Conservation (phyloP, 2,888 invertebrate species). For the Calameuta filiformis region DNA sequence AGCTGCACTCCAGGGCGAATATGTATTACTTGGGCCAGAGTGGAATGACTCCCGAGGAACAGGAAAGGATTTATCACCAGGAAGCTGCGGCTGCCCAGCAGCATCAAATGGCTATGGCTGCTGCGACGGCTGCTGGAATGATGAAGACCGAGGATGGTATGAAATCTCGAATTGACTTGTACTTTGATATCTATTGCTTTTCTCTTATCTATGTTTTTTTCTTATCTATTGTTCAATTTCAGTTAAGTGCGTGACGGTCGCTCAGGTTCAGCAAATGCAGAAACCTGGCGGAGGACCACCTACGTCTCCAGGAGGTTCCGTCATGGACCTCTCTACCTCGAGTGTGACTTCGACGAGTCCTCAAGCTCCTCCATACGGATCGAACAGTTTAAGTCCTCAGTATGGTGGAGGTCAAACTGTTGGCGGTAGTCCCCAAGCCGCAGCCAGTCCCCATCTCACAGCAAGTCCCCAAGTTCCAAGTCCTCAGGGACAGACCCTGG, state of each 20-base stretch:
- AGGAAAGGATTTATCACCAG: conserved; percentile 73
- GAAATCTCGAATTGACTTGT: not conserved
- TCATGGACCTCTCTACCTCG: conserved; percentile 88
- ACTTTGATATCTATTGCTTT: not conserved
- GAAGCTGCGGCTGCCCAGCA: conserved; percentile 65
- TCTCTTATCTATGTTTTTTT: not conserved
- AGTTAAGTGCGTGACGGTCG: conserved; percentile 84
- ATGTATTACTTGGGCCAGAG: conserved; percentile 73
- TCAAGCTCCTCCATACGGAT: conserved; percentile 79
- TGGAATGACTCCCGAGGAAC: conserved; percentile 71
- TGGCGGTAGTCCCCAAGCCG: conserved; percentile 85
- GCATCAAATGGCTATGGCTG: conserved; percentile 70
- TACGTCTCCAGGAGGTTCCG: conserved; percentile 80
- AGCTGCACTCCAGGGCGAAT: conserved; percentile 69
- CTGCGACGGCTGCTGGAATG: conserved; percentile 69
- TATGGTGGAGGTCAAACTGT: conserved; percentile 78
- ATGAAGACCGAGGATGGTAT: conserved; percentile 76
- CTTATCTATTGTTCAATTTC: conserved; percentile 47
- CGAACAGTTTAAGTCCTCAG: conserved; percentile 72
- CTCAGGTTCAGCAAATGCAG: conserved; percentile 73
- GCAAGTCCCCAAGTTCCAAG: conserved; percentile 92
- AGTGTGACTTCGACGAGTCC: conserved; percentile 87
- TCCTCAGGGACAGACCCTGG: conserved; percentile 90
- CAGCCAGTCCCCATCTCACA: conserved; percentile 84
- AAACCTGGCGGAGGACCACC: conserved; percentile 72